Percentiles rank a stretch among this genome's conserved stretches.
These are phyloP conservation scores for Antheraea yamamai DNA, from an alignment of 2,888 invertebrate species.

Conservation along the genomic window DNA sequence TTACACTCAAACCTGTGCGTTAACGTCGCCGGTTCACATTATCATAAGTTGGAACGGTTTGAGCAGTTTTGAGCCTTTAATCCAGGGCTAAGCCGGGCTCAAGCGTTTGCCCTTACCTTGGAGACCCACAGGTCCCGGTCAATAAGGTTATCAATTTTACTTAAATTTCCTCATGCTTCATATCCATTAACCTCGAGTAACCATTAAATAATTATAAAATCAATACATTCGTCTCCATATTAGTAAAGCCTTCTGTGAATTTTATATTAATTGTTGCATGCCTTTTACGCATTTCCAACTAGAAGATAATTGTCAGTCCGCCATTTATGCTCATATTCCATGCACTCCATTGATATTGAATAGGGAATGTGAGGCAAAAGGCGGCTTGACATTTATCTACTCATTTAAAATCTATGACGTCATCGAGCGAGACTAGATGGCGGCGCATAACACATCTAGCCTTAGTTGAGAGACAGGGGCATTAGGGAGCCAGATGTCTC, in stretches of 20 bases:
- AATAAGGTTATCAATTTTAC: slow-evolving; percentile 22
- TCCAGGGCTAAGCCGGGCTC: slow-evolving; percentile 61
- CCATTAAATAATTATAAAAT: not conserved
- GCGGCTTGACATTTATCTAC: not conserved
- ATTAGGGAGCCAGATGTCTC: no score
- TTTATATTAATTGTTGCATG: not conserved
- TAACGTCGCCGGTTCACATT: slow-evolving; percentile 56
- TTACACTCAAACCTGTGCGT: slow-evolving; percentile 22
- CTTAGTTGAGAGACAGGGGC: not conserved
- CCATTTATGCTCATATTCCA: not conserved
- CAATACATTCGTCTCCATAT: not conserved
- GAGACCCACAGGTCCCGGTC: slow-evolving; percentile 21
- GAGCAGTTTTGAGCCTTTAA: slow-evolving; percentile 50
- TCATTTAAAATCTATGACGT: not conserved
- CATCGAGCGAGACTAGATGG: not conserved
- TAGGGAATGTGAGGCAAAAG: not conserved
- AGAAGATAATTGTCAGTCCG: not conserved
- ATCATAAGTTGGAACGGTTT: slow-evolving; percentile 72
- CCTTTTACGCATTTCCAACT: not conserved
- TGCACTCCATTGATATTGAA: not conserved
- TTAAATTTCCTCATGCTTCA: slow-evolving; percentile 13
- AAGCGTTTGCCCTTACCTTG: slow-evolving; percentile 24
- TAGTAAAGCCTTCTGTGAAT: not conserved
- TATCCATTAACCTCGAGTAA: slow-evolving; percentile 1
- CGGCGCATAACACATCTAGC: not conserved